phyloP scores from a whole-genome alignment of 2,888 invertebrate genomes.

The Leucoma salicis region DNA sequence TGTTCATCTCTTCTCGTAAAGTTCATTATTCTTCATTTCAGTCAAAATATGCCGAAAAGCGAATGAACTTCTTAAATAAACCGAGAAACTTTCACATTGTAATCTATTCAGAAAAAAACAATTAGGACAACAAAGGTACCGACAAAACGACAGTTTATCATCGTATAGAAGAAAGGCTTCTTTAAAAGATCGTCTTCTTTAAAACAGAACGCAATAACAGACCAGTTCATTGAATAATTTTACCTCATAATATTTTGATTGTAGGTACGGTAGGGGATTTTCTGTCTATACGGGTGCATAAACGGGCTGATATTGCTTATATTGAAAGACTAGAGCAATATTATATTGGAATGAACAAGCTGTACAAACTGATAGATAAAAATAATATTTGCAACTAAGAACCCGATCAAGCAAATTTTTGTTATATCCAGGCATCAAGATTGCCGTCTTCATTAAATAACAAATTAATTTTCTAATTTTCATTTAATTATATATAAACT shows the following conservation, averaged over 20 bases:
- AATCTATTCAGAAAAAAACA: constrained; percentile 40
- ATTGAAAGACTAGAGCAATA: constrained; percentile 48
- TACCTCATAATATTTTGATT: constrained; percentile 80
- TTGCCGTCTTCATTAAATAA: too few relatives aligned
- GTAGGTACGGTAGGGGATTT: constrained; percentile 74
- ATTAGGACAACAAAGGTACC: constrained; percentile 56
- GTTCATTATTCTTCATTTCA: too few relatives aligned
- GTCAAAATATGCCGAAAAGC: not conserved
- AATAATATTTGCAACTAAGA: not conserved
- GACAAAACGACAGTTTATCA: constrained; percentile 55
- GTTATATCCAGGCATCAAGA: too few relatives aligned
- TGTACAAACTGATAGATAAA: not conserved
- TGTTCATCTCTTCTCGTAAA: too few relatives aligned
- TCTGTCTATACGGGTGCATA: constrained; percentile 55
- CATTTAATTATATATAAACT: too few relatives aligned
- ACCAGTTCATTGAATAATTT: constrained; percentile 76
- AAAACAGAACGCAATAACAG: constrained; percentile 71
- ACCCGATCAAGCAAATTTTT: too few relatives aligned
- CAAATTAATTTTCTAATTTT: too few relatives aligned
- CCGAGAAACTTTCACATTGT: not conserved
- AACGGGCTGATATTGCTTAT: constrained; percentile 66
- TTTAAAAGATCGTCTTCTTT: too few relatives aligned
- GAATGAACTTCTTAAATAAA: not conserved
- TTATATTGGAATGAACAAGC: not conserved
- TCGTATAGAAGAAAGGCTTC: constrained; percentile 59